These are phyloP conservation scores for Alfaro cultratus DNA, from an alignment of 2,797 vertebrate species.

Conservation along the genomic window DNA sequence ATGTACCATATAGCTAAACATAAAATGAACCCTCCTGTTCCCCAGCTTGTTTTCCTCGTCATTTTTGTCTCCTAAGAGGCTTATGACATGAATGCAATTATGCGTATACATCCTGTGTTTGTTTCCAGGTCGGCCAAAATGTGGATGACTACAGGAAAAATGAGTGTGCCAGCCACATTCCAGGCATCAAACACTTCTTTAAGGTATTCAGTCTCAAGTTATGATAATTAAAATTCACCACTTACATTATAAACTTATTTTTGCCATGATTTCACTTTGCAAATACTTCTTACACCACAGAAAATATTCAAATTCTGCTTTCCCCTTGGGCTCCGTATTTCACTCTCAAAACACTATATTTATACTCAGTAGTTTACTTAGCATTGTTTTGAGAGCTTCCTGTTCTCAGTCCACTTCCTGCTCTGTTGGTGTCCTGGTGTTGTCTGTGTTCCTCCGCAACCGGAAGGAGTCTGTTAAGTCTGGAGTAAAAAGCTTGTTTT, in stretches of 20 bases:
- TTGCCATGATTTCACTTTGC: slow-evolving; percentile 12
- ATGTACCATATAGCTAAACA: not conserved
- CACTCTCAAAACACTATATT: slow-evolving; percentile 62
- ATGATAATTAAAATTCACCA: not conserved
- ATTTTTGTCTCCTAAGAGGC: slow-evolving; percentile 34
- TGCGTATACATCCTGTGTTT: slow-evolving; percentile 68
- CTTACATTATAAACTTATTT: slow-evolving; percentile 10
- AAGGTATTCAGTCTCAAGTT: slow-evolving; percentile 71
- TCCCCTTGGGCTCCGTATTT: slow-evolving; percentile 18
- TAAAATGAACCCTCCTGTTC: slow-evolving; percentile 33
- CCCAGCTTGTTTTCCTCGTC: slow-evolving; percentile 8
- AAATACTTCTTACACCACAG: slow-evolving; percentile 18
- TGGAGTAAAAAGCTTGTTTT: slow-evolving; percentile 41
- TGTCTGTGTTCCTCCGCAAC: slow-evolving; percentile 12
- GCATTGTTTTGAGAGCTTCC: slow-evolving; percentile 76
- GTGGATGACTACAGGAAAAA: slow-evolving; percentile 79
- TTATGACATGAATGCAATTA: slow-evolving; percentile 51
- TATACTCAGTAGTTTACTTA: slow-evolving; percentile 67
- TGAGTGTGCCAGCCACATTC: slow-evolving; percentile 81
- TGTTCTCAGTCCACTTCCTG: slow-evolving; percentile 73
- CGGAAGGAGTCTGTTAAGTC: slow-evolving; percentile 15
- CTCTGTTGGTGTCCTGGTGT: slow-evolving; percentile 36
- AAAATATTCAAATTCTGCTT: not conserved
- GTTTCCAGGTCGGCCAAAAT: slow-evolving; percentile 79
- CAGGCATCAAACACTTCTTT: slow-evolving; percentile 81